Evolutionary conservation across 2,797 vertebrate species (phyloP).

Genomic region (Aphelocoma californica): DNA sequence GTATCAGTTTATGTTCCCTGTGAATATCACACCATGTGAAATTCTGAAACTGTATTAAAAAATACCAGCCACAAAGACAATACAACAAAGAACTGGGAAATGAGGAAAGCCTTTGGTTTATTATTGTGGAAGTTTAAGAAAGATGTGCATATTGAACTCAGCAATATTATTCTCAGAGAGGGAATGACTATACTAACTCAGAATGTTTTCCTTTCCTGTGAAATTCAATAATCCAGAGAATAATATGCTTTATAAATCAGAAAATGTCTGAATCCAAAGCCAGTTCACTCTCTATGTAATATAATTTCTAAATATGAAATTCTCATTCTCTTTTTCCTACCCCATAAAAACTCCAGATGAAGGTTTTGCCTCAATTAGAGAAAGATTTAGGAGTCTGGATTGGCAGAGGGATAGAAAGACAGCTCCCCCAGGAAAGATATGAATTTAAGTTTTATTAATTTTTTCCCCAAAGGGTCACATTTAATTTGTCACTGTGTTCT

Average conservation of each 20-base stretch:
- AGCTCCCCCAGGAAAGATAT: neutral
- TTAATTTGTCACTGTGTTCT: constrained; percentile 1
- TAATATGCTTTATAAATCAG: neutral
- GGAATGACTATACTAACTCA: neutral
- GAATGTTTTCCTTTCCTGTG: constrained; percentile 5
- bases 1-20: neutral
- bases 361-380: constrained; percentile 20
- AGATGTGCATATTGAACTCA: neutral
- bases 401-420: neutral
- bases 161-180: neutral
- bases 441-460: constrained; percentile 43
- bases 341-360: neutral
- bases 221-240: neutral
- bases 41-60: neutral
- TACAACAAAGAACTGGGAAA: neutral
- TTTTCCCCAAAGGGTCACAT: constrained; percentile 18
- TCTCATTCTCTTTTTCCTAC: neutral
- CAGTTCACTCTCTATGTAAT: neutral
- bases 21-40: neutral
- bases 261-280: neutral
- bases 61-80: neutral
- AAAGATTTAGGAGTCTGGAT: constrained; percentile 10
- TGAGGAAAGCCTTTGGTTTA: neutral
- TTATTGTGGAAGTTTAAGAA: neutral
- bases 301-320: constrained; percentile 3